phyloP scores from a whole-genome alignment of 2,797 vertebrate species.

The Centroberyx gerrardi region DNA sequence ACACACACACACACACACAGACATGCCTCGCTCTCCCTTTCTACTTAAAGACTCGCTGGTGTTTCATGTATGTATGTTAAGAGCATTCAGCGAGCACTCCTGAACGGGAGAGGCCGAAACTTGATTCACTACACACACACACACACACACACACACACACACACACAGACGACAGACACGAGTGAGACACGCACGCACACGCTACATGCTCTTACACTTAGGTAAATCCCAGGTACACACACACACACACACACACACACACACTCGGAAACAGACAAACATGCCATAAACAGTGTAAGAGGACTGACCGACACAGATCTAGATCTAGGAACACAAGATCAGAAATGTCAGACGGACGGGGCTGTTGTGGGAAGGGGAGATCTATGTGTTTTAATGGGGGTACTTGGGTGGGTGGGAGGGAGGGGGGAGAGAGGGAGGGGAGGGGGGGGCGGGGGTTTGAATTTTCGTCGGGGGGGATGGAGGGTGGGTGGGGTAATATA shows the following conservation, averaged over 20 bases:
- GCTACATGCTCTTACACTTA: neutral
- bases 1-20: slow-evolving; percentile 29
- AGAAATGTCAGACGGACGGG: slow-evolving; percentile 49
- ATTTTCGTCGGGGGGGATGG: slow-evolving; percentile 1
- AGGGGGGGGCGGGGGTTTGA: slow-evolving; percentile 10
- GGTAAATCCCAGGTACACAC: neutral
- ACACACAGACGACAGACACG: neutral
- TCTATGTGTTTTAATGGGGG: slow-evolving; percentile 49
- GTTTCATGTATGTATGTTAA: neutral
- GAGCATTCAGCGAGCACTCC: slow-evolving; percentile 17
- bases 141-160: slow-evolving; percentile 10
- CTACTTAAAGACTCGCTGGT: slow-evolving; percentile 19
- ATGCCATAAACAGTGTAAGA: slow-evolving; percentile 16
- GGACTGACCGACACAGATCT: slow-evolving; percentile 17
- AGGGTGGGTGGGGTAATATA: slow-evolving; percentile 20
- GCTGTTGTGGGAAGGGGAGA: slow-evolving; percentile 47
- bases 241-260: slow-evolving; percentile 4
- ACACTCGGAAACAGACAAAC: slow-evolving; percentile 10
- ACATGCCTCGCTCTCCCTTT: slow-evolving; percentile 14
- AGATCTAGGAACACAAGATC: slow-evolving; percentile 32
- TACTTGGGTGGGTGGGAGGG: slow-evolving; percentile 29
- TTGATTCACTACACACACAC: slow-evolving; percentile 10
- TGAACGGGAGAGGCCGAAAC: slow-evolving; percentile 1
- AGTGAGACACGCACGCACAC: neutral
- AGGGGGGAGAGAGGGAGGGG: slow-evolving; percentile 21